These are phyloP conservation scores for Smittia sp. DNA, from an alignment of 2,888 invertebrate species.

Conservation along the genomic window DNA sequence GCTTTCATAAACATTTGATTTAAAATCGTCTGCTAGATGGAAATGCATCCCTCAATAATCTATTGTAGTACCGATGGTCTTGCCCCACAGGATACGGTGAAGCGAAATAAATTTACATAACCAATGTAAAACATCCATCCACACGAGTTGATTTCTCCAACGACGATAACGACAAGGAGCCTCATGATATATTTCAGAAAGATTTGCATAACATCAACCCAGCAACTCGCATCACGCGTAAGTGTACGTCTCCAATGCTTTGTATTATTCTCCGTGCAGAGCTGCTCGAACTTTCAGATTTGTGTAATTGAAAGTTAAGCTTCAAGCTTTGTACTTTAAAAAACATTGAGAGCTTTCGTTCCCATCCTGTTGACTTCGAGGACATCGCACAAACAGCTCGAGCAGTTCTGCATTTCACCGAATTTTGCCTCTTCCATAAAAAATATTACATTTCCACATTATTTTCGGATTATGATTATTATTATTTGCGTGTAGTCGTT, in stretches of 20 bases:
- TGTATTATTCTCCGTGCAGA: neutral
- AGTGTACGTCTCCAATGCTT: neutral
- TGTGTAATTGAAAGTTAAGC: no score
- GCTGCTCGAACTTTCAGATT: no score
- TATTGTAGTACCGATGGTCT: no score
- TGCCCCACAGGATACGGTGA: no score
- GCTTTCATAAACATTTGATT: neutral
- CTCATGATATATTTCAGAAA: neutral
- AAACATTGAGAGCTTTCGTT: no score
- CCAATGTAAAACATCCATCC: no score
- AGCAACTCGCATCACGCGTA: neutral
- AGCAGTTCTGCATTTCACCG: neutral
- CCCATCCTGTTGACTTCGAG: no score
- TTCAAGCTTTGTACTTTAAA: no score
- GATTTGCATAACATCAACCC: slow-evolving; percentile 10
- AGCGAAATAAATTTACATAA: no score
- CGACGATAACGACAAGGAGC: neutral
- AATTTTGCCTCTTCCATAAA: slow-evolving; percentile 35
- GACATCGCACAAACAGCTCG: no score
- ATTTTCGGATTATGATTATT: slow-evolving; percentile 31
- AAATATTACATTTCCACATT: slow-evolving; percentile 35
- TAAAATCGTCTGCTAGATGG: neutral
- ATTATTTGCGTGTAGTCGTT: slow-evolving; percentile 9
- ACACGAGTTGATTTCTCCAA: neutral
- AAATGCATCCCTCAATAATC: neutral